Evolutionary conservation across 1,140 invertebrate species (phyloP).

Genomic region (Venustaconcha ellipsiformis): DNA sequence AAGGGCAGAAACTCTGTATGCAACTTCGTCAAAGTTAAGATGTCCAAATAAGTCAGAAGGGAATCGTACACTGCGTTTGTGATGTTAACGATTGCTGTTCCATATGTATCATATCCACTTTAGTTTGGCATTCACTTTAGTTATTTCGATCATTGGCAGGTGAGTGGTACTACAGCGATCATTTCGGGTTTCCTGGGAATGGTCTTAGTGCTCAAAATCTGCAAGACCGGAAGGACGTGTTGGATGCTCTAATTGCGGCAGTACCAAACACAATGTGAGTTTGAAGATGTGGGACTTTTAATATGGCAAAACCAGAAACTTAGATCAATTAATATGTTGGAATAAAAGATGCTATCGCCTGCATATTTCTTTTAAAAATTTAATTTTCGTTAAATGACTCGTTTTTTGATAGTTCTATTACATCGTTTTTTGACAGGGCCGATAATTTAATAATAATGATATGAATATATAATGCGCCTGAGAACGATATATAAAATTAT

Average conservation of each 20-base stretch:
- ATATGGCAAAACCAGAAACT: not conserved
- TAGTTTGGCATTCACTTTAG: no score
- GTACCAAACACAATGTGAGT: constrained; percentile 27
- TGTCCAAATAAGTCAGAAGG: not conserved
- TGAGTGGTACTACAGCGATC: constrained; percentile 37
- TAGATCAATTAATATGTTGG: not conserved
- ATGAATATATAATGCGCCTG: no score
- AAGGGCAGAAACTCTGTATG: not conserved
- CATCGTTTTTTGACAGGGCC: no score
- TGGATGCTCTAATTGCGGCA: constrained; percentile 24
- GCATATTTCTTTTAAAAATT: no score
- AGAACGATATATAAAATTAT: no score
- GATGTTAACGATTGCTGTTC: not conserved
- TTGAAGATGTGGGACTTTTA: not conserved
- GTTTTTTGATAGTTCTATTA: no score
- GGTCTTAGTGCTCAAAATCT: constrained; percentile 17
- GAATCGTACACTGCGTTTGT: not conserved
- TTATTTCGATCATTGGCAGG: constrained; percentile 13
- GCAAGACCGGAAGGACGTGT: constrained; percentile 27
- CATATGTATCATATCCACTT: no score
- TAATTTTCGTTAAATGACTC: no score
- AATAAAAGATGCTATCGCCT: no score
- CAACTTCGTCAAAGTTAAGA: not conserved
- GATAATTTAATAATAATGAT: no score
- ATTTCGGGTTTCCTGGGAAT: constrained; percentile 30